Evolutionary conservation across 2,797 vertebrate genomes (phyloP).

Genomic region (Microhierax caerulescens): DNA sequence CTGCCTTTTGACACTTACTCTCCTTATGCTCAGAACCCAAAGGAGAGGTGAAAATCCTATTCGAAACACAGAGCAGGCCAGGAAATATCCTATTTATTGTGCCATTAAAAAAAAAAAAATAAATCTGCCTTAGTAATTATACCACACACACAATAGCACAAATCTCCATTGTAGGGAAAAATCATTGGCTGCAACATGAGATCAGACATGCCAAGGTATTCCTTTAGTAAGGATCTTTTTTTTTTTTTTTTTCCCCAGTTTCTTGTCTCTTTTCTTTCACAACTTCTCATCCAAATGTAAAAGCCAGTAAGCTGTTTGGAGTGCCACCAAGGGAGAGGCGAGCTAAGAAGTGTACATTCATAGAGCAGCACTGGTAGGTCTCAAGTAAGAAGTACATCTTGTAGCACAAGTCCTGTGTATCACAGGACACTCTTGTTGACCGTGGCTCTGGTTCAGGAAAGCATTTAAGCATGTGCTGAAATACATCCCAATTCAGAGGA

Average conservation of each 20-base stretch:
- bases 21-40: conserved; percentile 23
- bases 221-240: not conserved
- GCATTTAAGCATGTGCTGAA: conserved; percentile 60
- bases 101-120: conserved; percentile 42
- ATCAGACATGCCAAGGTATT: conserved; percentile 42
- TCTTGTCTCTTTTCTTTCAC: conserved; percentile 1
- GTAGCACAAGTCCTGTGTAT: not conserved
- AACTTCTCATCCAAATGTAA: conserved; percentile 22
- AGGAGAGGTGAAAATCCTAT: conserved; percentile 66
- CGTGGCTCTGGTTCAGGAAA: conserved; percentile 45
- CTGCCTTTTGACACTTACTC: conserved; percentile 65
- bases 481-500: conserved; percentile 41
- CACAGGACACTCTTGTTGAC: conserved; percentile 21
- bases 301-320: conserved; percentile 50
- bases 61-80: conserved; percentile 39
- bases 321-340: conserved; percentile 31
- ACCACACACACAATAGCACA: conserved; percentile 59
- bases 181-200: conserved; percentile 21
- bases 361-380: not conserved
- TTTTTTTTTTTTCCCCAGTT: conserved; percentile 17
- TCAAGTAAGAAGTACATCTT: conserved; percentile 33
- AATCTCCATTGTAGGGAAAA: conserved; percentile 38
- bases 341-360: not conserved
- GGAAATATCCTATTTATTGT: conserved; percentile 71
- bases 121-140: conserved; percentile 34